These are phyloP conservation scores for Drepanosiphum platanoidis DNA, from an alignment of 2,888 invertebrate species.

Conservation along the genomic window DNA sequence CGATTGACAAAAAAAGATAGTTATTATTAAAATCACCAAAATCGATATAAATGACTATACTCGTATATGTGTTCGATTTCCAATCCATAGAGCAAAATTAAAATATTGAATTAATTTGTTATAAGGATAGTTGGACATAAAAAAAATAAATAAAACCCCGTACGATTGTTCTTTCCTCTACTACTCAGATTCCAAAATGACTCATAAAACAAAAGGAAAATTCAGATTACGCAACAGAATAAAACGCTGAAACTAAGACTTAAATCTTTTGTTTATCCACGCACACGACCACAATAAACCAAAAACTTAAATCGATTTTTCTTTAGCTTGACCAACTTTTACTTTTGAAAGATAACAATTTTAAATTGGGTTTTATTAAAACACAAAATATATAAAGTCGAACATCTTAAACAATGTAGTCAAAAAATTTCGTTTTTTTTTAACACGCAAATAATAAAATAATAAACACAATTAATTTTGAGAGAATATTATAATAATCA, in stretches of 20 bases:
- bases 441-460: too few relatives aligned
- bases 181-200: neutral
- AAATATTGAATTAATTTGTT: too few relatives aligned
- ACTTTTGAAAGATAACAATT: neutral
- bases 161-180: too few relatives aligned
- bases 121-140: too few relatives aligned
- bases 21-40: too few relatives aligned
- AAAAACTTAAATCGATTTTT: neutral
- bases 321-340: constrained; percentile 1
- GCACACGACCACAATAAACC: neutral
- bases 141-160: too few relatives aligned
- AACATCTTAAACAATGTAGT: neutral
- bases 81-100: too few relatives aligned
- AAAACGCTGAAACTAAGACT: neutral
- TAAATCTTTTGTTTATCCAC: constrained; percentile 23
- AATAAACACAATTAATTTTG: too few relatives aligned
- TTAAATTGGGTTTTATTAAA: neutral
- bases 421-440: neutral
- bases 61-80: too few relatives aligned
- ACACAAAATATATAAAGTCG: neutral
- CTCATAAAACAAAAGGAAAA: constrained; percentile 8
- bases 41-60: too few relatives aligned
- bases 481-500: too few relatives aligned
- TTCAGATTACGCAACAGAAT: neutral
- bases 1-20: too few relatives aligned